These are phyloP conservation scores for Tokudaia tokunoshimensis DNA, from an alignment of 2,797 vertebrate genomes.

Conservation along the genomic window DNA sequence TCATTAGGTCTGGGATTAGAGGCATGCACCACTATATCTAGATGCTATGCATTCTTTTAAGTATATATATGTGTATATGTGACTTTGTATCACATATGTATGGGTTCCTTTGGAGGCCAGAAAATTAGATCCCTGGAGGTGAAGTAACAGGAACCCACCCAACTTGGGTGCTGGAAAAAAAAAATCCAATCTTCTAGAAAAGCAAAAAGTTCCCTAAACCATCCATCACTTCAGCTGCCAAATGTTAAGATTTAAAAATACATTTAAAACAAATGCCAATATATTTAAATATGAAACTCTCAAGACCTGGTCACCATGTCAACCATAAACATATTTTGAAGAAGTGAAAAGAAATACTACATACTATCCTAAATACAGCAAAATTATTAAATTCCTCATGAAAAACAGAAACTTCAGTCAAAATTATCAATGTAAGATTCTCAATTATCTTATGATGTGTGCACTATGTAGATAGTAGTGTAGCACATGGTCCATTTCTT, in stretches of 20 bases:
- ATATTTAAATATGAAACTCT: constrained; percentile 46
- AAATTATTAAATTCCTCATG: constrained; percentile 46
- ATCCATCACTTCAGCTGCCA: neutral
- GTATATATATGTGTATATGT: neutral
- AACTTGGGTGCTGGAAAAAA: neutral
- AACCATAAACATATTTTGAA: constrained; percentile 47
- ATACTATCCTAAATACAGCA: constrained; percentile 23
- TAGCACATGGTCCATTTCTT: constrained; percentile 18
- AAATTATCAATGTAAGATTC: constrained; percentile 32
- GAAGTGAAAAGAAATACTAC: constrained; percentile 30
- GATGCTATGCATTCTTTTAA: neutral
- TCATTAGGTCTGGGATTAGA: neutral
- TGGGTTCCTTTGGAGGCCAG: neutral
- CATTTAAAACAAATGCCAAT: constrained; percentile 60
- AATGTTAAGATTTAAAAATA: neutral
- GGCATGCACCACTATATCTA: neutral
- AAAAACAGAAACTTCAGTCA: neutral
- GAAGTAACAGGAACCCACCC: neutral
- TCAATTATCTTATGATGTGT: neutral
- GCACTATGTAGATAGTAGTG: neutral
- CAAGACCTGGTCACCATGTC: neutral
- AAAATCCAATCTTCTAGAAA: neutral
- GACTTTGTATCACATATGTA: neutral
- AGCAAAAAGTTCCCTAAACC: neutral
- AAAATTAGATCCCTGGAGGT: neutral